These are phyloP conservation scores for Neodiprion fabricii DNA, from an alignment of 1,140 invertebrate genomes.

Conservation along the genomic window DNA sequence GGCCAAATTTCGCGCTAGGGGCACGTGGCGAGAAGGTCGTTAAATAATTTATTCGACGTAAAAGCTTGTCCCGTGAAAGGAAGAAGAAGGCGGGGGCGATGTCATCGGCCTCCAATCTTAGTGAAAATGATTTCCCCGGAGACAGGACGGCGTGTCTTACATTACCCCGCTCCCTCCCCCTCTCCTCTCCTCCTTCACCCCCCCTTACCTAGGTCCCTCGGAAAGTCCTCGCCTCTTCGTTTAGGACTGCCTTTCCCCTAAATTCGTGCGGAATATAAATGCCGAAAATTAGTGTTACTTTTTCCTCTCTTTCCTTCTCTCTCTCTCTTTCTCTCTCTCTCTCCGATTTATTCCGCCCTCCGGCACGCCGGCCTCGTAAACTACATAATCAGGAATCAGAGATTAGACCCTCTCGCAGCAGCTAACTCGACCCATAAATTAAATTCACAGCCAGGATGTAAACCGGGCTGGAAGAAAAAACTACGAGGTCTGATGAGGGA, in stretches of 20 bases:
- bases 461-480: no score
- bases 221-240: background rate
- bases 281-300: slow-evolving; percentile 10
- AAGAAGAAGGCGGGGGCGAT: background rate
- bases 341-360: background rate
- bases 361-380: background rate
- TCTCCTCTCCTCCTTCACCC: background rate
- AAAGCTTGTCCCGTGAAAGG: background rate
- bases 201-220: no score
- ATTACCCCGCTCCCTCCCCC: background rate
- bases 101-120: slow-evolving; percentile 16
- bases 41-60: slow-evolving; percentile 19
- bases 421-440: no score
- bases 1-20: background rate
- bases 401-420: background rate
- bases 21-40: background rate
- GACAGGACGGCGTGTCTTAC: slow-evolving; percentile 7
- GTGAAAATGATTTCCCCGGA: slow-evolving; percentile 20
- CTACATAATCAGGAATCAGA: slow-evolving; percentile 3
- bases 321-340: no score
- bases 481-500: no score
- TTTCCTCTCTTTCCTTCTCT: background rate
- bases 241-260: slow-evolving; percentile 1
- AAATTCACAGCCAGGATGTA: no score
- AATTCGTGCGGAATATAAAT: slow-evolving; percentile 19